A percentile compares a stretch with the other conserved stretches of the same genome.
Conservation (phyloP, 2,797 vertebrate species). For the Squalus acanthias region DNA sequence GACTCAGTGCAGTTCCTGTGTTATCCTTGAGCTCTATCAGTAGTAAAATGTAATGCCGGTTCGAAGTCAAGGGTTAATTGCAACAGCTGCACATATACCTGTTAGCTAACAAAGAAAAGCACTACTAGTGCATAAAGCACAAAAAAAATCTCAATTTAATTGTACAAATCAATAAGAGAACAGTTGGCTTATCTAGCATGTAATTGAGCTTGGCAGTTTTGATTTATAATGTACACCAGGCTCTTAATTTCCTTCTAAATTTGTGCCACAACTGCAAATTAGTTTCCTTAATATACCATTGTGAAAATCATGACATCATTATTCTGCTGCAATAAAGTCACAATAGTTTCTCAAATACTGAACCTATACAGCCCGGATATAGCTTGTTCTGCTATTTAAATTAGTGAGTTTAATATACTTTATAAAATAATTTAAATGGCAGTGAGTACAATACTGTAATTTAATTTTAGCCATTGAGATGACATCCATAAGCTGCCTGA, state of each 20-base stretch:
- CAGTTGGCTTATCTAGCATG: not conserved
- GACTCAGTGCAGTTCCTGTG: not conserved
- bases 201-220: not conserved
- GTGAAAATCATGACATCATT: not conserved
- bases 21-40: not conserved
- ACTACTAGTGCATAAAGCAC: not conserved
- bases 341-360: slow-evolving; percentile 2
- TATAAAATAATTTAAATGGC: not conserved
- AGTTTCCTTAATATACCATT: not conserved
- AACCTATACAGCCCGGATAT: not conserved
- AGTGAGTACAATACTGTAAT: not conserved
- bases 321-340: slow-evolving; percentile 1
- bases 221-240: not conserved
- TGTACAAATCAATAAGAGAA: not conserved
- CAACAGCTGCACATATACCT: not conserved
- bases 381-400: not conserved
- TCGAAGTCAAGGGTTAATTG: not conserved
- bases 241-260: not conserved
- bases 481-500: not conserved
- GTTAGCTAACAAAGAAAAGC: not conserved
- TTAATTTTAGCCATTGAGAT: not conserved
- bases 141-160: slow-evolving; percentile 1
- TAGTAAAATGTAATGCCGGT: not conserved
- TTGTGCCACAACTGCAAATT: slow-evolving; percentile 4
- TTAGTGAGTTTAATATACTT: not conserved